Evolutionary conservation across 2,113 vertebrate genomes (phyloP).

Genomic region (Glaucomys volans): DNA sequence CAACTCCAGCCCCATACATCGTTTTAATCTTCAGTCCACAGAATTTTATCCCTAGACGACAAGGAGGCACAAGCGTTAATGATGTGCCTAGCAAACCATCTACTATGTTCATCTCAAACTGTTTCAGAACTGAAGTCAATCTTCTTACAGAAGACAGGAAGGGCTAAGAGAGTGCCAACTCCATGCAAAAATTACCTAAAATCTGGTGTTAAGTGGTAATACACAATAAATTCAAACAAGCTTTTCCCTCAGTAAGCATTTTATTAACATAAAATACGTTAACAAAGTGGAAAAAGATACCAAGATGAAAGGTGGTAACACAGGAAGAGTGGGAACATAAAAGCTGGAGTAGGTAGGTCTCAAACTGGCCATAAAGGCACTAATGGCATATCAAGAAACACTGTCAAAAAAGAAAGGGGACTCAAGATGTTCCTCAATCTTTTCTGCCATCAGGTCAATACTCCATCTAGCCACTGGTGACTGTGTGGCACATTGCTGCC

Average conservation of each 20-base stretch:
- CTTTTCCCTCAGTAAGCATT: slow-evolving; percentile 76
- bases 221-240: slow-evolving; percentile 73
- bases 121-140: not conserved
- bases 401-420: slow-evolving; percentile 31
- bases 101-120: not conserved
- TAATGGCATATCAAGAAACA: slow-evolving; percentile 50
- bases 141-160: not conserved
- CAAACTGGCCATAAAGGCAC: slow-evolving; percentile 75
- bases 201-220: not conserved
- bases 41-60: not conserved
- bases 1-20: too few relatives aligned
- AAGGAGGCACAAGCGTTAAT: not conserved
- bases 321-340: slow-evolving; percentile 46
- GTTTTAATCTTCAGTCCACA: not conserved
- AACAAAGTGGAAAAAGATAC: slow-evolving; percentile 69
- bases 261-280: slow-evolving; percentile 76
- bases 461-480: not conserved
- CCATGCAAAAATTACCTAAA: not conserved
- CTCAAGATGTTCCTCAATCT: slow-evolving; percentile 1
- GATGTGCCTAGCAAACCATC: not conserved
- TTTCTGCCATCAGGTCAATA: slow-evolving; percentile 30
- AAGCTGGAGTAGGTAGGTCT: slow-evolving; percentile 53
- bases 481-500: not conserved
- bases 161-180: not conserved
- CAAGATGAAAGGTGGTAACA: slow-evolving; percentile 64